These are phyloP conservation scores for Peromyscus eremicus DNA, from an alignment of 2,797 vertebrate genomes.

Conservation along the genomic window DNA sequence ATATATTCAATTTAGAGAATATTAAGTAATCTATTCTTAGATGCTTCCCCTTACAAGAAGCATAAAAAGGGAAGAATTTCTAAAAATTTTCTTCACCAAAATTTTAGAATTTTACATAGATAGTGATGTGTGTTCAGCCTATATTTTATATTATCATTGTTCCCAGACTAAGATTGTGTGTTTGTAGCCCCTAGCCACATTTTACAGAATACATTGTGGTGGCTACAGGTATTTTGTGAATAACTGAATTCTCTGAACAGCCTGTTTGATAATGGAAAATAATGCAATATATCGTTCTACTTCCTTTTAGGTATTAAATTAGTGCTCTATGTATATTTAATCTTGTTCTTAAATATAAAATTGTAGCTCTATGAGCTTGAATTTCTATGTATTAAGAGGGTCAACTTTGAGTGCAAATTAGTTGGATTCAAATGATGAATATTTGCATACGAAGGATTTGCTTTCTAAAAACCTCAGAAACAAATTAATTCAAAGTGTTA, in stretches of 20 bases:
- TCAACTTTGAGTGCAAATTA: slow-evolving; percentile 69
- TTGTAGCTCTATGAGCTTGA: background rate
- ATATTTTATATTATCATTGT: background rate
- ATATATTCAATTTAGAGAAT: background rate
- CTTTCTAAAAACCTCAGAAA: slow-evolving; percentile 62
- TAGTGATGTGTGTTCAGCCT: background rate
- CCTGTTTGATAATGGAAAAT: background rate
- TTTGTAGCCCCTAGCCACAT: background rate
- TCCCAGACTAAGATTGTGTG: background rate
- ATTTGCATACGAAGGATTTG: slow-evolving; percentile 63
- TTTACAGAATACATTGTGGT: background rate
- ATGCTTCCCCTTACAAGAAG: background rate
- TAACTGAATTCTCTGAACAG: background rate
- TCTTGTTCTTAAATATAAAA: background rate
- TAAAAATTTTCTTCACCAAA: background rate
- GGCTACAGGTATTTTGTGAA: background rate
- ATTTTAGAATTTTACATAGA: background rate
- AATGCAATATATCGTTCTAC: background rate
- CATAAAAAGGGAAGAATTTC: background rate
- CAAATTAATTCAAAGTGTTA: slow-evolving; percentile 79
- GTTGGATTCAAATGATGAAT: slow-evolving; percentile 63
- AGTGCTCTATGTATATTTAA: background rate
- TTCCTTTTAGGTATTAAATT: background rate
- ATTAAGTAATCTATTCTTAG: background rate
- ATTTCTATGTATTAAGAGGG: slow-evolving; percentile 12